Evolutionary conservation across 2,888 invertebrate species (phyloP).

Genomic region (Myopa testacea): DNA sequence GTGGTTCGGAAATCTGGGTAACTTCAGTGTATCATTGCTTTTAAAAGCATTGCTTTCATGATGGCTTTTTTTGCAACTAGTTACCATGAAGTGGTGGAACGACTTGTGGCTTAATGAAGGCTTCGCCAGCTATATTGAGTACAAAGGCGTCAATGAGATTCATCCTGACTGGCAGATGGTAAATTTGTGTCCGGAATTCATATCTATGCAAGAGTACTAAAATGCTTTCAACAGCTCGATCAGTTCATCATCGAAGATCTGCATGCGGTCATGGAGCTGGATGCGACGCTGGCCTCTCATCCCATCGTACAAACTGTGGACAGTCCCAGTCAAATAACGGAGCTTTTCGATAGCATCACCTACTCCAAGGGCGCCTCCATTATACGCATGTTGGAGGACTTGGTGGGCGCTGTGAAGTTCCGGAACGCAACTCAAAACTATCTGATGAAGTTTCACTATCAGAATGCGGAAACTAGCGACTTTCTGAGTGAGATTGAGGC

Average conservation of each 20-base stretch:
- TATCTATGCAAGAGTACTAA: neutral
- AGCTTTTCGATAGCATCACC: conserved; percentile 89
- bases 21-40: conserved; percentile 37
- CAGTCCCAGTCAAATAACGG: conserved; percentile 89
- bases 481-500: conserved; percentile 72
- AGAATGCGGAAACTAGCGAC: conserved; percentile 84
- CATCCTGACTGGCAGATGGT: conserved; percentile 86
- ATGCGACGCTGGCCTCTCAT: conserved; percentile 85
- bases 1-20: conserved; percentile 91
- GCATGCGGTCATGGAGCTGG: conserved; percentile 78
- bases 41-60: neutral
- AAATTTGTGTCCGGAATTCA: conserved; percentile 13
- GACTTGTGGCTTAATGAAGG: conserved; percentile 94
- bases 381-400: conserved; percentile 86
- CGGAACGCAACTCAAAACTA: conserved; percentile 79
- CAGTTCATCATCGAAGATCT: conserved; percentile 79
- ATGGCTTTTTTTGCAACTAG: conserved; percentile 68
- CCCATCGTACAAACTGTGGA: conserved; percentile 87
- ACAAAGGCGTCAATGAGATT: conserved; percentile 77
- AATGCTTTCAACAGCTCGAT: conserved; percentile 73
- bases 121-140: conserved; percentile 89
- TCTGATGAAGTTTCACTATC: conserved; percentile 76
- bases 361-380: conserved; percentile 91
- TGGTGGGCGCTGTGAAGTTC: conserved; percentile 78
- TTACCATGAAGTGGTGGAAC: conserved; percentile 93